Percentiles rank a stretch among this genome's conserved stretches.
Evolutionary conservation across 2,797 vertebrate species (phyloP).

Genomic region (Linurgus olivaceus): DNA sequence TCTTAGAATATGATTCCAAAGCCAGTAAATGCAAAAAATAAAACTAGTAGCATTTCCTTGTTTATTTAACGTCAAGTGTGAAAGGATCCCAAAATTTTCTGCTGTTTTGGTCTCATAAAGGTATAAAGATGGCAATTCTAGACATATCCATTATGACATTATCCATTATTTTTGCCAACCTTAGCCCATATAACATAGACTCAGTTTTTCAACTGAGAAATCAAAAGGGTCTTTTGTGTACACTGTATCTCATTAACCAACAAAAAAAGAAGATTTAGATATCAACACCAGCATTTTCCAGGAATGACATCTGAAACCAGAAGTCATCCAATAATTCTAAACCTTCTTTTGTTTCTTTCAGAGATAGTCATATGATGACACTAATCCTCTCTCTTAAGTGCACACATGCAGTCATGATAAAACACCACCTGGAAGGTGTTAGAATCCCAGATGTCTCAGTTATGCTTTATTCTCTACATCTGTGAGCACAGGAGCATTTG

Average conservation of each 20-base stretch:
- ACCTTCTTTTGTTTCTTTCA: not conserved
- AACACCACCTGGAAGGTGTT: slow-evolving; percentile 13
- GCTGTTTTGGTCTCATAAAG: not conserved
- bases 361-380: not conserved
- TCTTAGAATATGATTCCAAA: not conserved
- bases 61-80: not conserved
- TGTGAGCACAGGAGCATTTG: not conserved
- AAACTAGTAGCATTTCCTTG: not conserved
- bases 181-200: not conserved
- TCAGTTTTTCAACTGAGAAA: not conserved
- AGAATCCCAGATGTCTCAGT: not conserved
- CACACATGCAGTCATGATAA: not conserved
- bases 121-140: not conserved
- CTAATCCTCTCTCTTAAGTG: not conserved
- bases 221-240: slow-evolving; percentile 8
- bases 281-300: not conserved
- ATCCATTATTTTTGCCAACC: not conserved
- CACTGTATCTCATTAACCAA: not conserved
- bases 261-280: not conserved
- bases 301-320: not conserved
- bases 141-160: not conserved
- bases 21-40: not conserved
- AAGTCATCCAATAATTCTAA: not conserved
- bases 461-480: slow-evolving; percentile 24
- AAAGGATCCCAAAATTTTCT: not conserved